A percentile compares a stretch with the other conserved stretches of the same genome.
Evolutionary conservation across 2,888 invertebrate genomes (phyloP).

Genomic region (Neuroscelio doddi): DNA sequence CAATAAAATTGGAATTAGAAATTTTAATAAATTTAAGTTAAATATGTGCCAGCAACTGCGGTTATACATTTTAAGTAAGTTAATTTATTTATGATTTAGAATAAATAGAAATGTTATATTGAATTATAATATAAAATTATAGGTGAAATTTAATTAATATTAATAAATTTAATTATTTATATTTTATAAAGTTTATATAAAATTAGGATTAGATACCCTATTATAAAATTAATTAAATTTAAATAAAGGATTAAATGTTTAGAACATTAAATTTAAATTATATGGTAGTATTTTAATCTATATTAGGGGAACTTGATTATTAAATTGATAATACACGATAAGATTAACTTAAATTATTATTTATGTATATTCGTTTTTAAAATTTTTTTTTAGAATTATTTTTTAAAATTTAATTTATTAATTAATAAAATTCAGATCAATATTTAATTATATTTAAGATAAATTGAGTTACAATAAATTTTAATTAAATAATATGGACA

Average conservation of each 20-base stretch:
- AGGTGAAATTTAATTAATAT: slow-evolving; percentile 70
- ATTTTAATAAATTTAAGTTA: slow-evolving; percentile 78
- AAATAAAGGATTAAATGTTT: slow-evolving; percentile 75
- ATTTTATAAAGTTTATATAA: slow-evolving; percentile 73
- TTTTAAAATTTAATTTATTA: slow-evolving; percentile 77
- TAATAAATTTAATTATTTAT: slow-evolving; percentile 73
- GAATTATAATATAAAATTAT: slow-evolving; percentile 74
- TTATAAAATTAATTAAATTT: slow-evolving; percentile 75
- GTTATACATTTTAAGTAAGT: slow-evolving; percentile 60
- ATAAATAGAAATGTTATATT: slow-evolving; percentile 82
- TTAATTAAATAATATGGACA: slow-evolving; percentile 75
- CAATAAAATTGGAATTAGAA: slow-evolving; percentile 77
- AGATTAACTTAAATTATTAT: slow-evolving; percentile 26
- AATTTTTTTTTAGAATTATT: slow-evolving; percentile 69
- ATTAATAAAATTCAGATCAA: slow-evolving; percentile 74
- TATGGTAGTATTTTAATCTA: slow-evolving; percentile 34
- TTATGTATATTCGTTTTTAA: slow-evolving; percentile 49
- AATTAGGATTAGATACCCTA: slow-evolving; percentile 72
- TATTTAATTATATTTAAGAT: slow-evolving; percentile 78
- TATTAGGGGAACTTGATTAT: slow-evolving; percentile 38
- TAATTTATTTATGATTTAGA: slow-evolving; percentile 79
- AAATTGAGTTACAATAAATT: slow-evolving; percentile 80
- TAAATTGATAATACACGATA: slow-evolving; percentile 37
- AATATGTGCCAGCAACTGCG: slow-evolving; percentile 75
- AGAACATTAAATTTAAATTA: slow-evolving; percentile 70